Conservation (phyloP, 2,797 vertebrate species). For the Melanitta fusca region DNA sequence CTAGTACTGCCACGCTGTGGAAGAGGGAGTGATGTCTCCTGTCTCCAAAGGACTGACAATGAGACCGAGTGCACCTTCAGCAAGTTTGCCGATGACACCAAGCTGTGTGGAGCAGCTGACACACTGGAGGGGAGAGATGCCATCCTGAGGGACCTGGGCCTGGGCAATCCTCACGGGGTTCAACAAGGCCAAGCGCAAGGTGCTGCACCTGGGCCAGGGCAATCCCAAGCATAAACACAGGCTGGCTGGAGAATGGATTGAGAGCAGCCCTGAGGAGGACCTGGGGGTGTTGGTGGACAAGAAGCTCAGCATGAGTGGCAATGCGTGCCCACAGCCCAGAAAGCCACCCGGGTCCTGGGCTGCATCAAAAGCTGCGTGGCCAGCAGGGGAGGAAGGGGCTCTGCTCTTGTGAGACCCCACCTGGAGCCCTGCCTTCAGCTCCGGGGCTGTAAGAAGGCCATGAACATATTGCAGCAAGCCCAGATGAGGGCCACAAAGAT, state of each 20-base stretch:
- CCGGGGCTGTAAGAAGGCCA: not conserved
- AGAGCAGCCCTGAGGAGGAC: not conserved
- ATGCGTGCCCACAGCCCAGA: not conserved
- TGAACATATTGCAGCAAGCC: not conserved
- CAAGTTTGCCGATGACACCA: not conserved
- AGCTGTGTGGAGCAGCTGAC: not conserved
- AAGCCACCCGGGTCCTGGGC: not conserved
- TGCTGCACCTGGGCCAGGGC: not conserved
- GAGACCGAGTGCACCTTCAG: not conserved
- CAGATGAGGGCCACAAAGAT: not conserved
- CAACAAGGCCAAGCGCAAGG: not conserved
- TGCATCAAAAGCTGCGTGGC: not conserved
- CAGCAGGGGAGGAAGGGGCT: not conserved
- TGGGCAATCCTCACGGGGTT: not conserved
- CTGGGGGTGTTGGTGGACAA: not conserved
- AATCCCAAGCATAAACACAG: not conserved
- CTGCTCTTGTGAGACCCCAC: not conserved
- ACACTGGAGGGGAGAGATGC: not conserved
- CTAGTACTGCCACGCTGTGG: not conserved
- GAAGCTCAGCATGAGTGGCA: not conserved
- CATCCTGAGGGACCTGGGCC: too few species aligned
- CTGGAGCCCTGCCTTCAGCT: not conserved
- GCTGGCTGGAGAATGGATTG: not conserved
- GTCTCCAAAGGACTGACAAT: not conserved
- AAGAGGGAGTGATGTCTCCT: rapidly evolving